Percentiles rank a stretch among this genome's conserved stretches.
Evolutionary conservation across 2,888 invertebrate genomes (phyloP).

Genomic region (Dendrolimus houi): DNA sequence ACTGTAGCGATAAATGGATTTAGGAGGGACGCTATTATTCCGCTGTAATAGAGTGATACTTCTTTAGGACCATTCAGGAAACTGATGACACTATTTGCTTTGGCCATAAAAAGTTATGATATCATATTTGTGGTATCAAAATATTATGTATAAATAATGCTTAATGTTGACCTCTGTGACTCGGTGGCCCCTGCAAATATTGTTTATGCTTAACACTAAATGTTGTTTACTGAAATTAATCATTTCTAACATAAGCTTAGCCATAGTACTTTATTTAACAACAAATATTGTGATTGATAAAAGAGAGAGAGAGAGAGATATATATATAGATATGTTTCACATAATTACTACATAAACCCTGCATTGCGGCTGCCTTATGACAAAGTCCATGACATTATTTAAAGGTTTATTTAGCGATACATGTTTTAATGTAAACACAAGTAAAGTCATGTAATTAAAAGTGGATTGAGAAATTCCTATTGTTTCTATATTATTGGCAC

Average conservation of each 20-base stretch:
- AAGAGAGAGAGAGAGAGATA: too few species aligned
- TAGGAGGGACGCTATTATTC: constrained; percentile 52
- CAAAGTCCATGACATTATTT: too few species aligned
- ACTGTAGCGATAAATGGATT: constrained; percentile 63
- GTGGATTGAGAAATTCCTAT: background rate
- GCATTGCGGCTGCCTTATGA: too few species aligned
- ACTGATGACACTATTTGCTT: constrained; percentile 67
- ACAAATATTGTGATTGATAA: too few species aligned
- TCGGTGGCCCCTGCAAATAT: constrained; percentile 18
- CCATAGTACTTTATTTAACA: too few species aligned
- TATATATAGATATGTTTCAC: too few species aligned
- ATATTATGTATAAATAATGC: constrained; percentile 53
- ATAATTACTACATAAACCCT: too few species aligned
- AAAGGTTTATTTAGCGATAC: too few species aligned
- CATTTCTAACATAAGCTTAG: background rate
- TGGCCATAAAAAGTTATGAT: constrained; percentile 67
- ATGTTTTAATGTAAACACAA: too few species aligned
- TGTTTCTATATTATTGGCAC: background rate
- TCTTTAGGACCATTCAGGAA: constrained; percentile 55
- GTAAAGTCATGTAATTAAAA: background rate
- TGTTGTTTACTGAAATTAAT: constrained; percentile 7
- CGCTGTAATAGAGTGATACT: constrained; percentile 60
- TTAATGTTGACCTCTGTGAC: constrained; percentile 18
- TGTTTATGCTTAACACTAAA: constrained; percentile 10
- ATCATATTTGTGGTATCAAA: constrained; percentile 57